Base-by-base conservation (phyloP, 2,797 vertebrate genomes). In the Fringilla coelebs region DNA sequence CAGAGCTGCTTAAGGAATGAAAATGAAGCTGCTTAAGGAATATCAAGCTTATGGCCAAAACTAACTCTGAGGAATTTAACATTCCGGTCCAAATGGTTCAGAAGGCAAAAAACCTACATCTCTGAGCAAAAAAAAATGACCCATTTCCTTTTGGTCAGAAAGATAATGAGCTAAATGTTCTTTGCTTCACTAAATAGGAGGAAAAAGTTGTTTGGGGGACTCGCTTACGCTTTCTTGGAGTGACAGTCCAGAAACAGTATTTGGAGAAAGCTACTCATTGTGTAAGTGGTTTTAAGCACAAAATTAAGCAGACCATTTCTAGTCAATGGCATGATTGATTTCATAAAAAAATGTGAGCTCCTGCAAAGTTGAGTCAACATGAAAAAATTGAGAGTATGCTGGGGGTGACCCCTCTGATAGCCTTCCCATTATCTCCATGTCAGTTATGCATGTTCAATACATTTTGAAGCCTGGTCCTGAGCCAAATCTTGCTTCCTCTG, bases 11-110 rank as follows among this genome's bases (percentile, higher is more conserved):
- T 40, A 63, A 70, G 40, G 46, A 65, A 93, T 45, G 68, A 85
- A 94, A 76, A 95, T 52, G 65, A 95, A 93, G 79, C 68, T 89
- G 71, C 67, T 60, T 25, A 86, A 90, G 68, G 12, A 94, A 54
- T 75, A 93, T 28, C 17, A 31, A 91, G 38, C 2, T 1, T 18
- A 71, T 90, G 24, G 83, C 88, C 88, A 93, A 96, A 96, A 96
- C 43, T 68, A 78, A 88, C 58, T 78, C 34, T 8, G 32, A 90
- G 34, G 46, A 86, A 88, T 81, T 86, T 46, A 65, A 90, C 70
- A 72, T 84, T 91, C 66, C 29, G 11, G 66, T 62, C 61, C 58
- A 94, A 93, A 84, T 9, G 49, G 49, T 88, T 94, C 80, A 81
- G 58, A 88, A 88, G 61, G 73, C 48, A 93, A 17, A 68, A 34